phyloP scores from a whole-genome alignment of 2,888 invertebrate genomes.

The Acleris holmiana region DNA sequence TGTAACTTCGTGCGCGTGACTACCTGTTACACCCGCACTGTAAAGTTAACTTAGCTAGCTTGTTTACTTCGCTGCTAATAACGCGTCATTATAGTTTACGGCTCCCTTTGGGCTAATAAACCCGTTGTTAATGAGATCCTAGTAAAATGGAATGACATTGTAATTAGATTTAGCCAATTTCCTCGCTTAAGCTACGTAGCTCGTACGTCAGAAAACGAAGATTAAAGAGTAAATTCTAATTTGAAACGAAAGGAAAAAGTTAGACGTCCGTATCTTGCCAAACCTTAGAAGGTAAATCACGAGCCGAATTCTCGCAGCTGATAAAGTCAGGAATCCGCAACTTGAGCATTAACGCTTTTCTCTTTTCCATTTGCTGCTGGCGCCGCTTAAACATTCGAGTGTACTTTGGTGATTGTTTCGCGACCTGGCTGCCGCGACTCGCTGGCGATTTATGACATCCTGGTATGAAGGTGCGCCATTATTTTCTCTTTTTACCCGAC shows the following conservation, averaged over 20 bases:
- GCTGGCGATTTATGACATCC: constrained; percentile 13
- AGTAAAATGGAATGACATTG: constrained; percentile 15
- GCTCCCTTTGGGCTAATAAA: constrained; percentile 27
- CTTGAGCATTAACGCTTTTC: not conserved
- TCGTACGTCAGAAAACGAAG: not conserved
- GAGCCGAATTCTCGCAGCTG: not conserved
- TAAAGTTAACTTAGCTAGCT: constrained; percentile 15
- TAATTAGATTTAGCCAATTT: constrained; percentile 6
- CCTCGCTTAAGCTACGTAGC: not conserved
- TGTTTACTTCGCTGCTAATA: constrained; percentile 28
- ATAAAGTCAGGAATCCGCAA: constrained; percentile 9
- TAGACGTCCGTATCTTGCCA: constrained; percentile 8
- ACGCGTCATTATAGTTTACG: constrained; percentile 34
- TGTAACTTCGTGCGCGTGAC: not conserved
- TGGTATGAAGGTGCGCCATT: constrained; percentile 14
- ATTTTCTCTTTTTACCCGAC: constrained; percentile 12
- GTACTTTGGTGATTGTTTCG: constrained; percentile 22
- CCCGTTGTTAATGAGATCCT: constrained; percentile 15
- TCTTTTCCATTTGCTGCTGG: not conserved
- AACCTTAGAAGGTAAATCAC: constrained; percentile 15
- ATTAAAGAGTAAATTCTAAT: constrained; percentile 4
- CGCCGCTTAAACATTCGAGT: constrained; percentile 12
- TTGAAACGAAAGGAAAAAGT: constrained; percentile 11
- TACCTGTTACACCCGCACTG: constrained; percentile 25
- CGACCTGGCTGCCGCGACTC: constrained; percentile 13